Conservation (phyloP, 2,797 vertebrate species). For the Chiroxiphia lanceolata region DNA sequence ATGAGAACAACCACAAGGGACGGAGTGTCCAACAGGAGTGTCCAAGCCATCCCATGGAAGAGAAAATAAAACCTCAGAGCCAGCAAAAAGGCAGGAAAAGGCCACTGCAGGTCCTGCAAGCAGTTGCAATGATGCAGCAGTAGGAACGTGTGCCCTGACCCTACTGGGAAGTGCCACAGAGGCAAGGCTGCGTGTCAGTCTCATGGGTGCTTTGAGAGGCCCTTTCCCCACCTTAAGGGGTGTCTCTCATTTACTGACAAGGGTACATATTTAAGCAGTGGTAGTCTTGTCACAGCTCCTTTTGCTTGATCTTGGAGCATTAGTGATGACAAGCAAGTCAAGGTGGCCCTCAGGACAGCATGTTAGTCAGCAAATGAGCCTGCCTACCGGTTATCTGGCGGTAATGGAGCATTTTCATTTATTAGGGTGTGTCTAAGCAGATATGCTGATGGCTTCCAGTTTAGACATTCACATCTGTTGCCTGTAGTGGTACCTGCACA, state of each 20-base stretch:
- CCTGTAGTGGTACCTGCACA: fast-evolving
- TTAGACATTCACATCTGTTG: not conserved
- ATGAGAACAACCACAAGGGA: not conserved
- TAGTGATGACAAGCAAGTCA: not conserved
- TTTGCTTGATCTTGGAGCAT: not conserved
- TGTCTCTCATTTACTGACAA: not conserved
- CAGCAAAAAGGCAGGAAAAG: not conserved
- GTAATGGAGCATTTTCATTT: not conserved
- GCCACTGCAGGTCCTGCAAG: not conserved
- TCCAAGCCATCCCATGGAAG: not conserved
- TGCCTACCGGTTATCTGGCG: not conserved
- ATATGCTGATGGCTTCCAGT: not conserved
- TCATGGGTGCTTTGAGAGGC: not conserved
- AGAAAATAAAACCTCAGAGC: not conserved
- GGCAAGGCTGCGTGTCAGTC: not conserved
- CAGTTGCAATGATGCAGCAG: not conserved
- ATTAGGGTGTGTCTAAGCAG: not conserved
- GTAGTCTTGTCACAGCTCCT: not conserved
- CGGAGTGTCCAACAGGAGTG: not conserved
- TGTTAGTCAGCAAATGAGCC: not conserved
- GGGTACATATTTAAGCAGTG: fast-evolving
- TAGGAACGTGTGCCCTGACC: fast-evolving
- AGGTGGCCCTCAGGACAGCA: not conserved
- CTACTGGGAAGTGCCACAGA: not conserved
- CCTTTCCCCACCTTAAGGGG: not conserved